Evolutionary conservation across 2,113 vertebrate genomes (phyloP).

Genomic region (Passer domesticus): DNA sequence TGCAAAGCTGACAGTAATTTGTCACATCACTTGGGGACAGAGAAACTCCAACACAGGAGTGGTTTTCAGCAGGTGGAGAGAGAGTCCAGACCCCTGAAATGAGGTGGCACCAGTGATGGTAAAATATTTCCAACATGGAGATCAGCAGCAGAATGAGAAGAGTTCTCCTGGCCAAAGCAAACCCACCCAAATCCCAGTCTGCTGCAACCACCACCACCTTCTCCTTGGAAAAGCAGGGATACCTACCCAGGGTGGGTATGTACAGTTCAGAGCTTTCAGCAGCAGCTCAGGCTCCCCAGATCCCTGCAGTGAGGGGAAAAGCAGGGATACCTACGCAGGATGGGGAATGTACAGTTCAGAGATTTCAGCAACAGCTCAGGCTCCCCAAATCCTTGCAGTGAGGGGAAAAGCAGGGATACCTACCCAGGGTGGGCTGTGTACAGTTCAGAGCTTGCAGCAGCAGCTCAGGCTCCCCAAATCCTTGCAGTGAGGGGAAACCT

Average conservation of each 20-base stretch:
- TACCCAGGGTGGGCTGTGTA: neutral
- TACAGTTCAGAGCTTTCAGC: neutral
- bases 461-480: neutral
- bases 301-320: neutral
- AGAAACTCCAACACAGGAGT: neutral
- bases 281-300: neutral
- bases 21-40: fast-evolving
- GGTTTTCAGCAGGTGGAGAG: neutral
- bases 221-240: neutral
- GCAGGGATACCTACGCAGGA: neutral
- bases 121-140: neutral
- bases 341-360: neutral
- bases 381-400: neutral
- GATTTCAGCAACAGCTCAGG: neutral
- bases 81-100: neutral
- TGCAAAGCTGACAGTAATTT: neutral
- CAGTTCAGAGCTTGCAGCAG: neutral
- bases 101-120: neutral
- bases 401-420: neutral
- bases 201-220: neutral
- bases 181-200: neutral
- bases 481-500: neutral
- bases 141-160: neutral
- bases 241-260: neutral
- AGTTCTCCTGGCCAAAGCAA: neutral